Conservation (phyloP, 2,888 invertebrate genomes). For the Andricus curvator region DNA sequence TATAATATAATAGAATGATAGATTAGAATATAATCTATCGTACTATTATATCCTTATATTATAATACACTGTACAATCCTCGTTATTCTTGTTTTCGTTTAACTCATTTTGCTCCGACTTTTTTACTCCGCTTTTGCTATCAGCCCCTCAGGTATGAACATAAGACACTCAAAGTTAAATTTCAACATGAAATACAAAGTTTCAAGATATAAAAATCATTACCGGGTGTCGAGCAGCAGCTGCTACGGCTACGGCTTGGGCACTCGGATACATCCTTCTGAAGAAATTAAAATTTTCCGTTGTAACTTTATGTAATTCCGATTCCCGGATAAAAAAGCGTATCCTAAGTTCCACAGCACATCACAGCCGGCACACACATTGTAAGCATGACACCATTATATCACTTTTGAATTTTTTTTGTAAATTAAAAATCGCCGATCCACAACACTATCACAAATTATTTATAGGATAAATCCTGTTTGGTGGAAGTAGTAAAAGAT, state of each 20-base stretch:
- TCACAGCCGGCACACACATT: conserved; percentile 16
- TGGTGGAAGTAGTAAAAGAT: not conserved
- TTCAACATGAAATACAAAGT: not conserved
- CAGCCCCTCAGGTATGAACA: not conserved
- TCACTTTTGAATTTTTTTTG: not conserved
- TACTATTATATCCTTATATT: no score
- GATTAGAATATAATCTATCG: no score
- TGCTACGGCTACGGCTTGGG: conserved; percentile 38
- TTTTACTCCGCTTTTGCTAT: no score
- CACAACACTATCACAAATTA: not conserved
- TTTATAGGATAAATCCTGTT: not conserved
- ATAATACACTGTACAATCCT: no score
- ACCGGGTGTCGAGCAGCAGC: conserved; percentile 40
- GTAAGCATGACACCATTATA: not conserved
- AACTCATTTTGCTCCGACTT: no score
- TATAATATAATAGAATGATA: no score
- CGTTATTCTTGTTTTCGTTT: no score
- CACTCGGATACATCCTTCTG: conserved; percentile 38
- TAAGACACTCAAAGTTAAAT: not conserved
- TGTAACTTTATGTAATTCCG: not conserved
- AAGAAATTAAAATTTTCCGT: conserved; percentile 31
- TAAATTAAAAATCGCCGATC: not conserved
- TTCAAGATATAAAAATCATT: not conserved
- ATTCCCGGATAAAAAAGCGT: conserved; percentile 11
- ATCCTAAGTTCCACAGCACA: not conserved